Evolutionary conservation across 2,797 vertebrate species (phyloP), one percentile per base, ranked within the genome.

Genomic region (Esox masquinongy): DNA sequence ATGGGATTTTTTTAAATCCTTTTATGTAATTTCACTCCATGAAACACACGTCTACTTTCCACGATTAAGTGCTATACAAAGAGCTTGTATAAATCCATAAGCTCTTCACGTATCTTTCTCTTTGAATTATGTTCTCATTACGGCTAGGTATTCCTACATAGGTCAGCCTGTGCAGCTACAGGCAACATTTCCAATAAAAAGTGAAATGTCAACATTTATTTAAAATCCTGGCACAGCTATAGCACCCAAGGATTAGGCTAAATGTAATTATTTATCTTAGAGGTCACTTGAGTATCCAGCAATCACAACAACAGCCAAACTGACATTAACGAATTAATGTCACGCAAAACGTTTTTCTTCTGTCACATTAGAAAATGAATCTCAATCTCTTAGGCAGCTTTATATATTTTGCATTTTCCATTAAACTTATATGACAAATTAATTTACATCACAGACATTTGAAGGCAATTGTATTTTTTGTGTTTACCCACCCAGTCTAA

Each of bases 111-210:
- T 70, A 88, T 70, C 83, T 91, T 90, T 91, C 90, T 83, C 82
- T 88, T 83, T 91, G 91, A 96, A 93, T 93, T 94, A 95, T 86
- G 89, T 89, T 86, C 88, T 93, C 93, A 94, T 93, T 94, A 94
- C 89, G 86, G 82, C 79, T 84, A 90, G 79, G 82, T 85, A 92
- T 87, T 90, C 93, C 86, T 88, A 83, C 84, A 76, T 56, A 73
- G 87, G 91, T 86, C 87, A 83, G 80, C 89, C 82, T 81, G 82
- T 53, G 84, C 76, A 75, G 82, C 91, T 91, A 87, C 85, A 80
- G 90, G 87, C 90, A 81, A 86, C 90, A 75, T 79, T 85, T 84
- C 83, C 89, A 85, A 89, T 91, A 91, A 84, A 91, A 90, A 86
- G 87, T 84, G 72, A 88, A 94, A 91, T 93, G 93, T 92, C 91